Conservation (phyloP, 2,888 invertebrate genomes). For the Parnassius smintheus region DNA sequence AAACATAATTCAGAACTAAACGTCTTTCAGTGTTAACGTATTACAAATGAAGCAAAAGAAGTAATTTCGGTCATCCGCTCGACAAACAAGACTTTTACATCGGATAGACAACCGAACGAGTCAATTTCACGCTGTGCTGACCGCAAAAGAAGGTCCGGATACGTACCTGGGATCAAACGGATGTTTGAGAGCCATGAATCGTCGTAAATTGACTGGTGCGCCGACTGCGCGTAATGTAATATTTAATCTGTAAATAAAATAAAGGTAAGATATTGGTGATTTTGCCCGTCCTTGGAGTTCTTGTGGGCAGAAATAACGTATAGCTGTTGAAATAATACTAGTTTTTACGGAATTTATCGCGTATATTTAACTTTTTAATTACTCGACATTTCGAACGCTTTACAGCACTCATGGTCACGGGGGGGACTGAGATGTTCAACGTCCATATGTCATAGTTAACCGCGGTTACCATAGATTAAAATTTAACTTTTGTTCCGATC, state of each 20-base stretch:
- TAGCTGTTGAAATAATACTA: too few relatives aligned
- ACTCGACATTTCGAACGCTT: too few relatives aligned
- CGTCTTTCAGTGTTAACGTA: conserved; percentile 16
- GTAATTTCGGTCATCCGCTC: conserved; percentile 37
- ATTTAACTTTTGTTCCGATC: too few relatives aligned
- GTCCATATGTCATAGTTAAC: too few relatives aligned
- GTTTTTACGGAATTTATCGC: too few relatives aligned
- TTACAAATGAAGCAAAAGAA: conserved; percentile 30
- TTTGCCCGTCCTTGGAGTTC: neutral
- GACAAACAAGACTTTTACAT: conserved; percentile 53
- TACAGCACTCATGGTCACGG: too few relatives aligned
- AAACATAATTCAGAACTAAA: conserved; percentile 17
- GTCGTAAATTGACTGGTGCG: conserved; percentile 48
- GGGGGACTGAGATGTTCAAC: too few relatives aligned
- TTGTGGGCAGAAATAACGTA: neutral
- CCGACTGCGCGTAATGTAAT: conserved; percentile 22
- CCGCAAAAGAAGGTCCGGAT: conserved; percentile 50
- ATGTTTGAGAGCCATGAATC: conserved; percentile 41
- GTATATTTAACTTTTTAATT: too few relatives aligned
- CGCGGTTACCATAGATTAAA: too few relatives aligned
- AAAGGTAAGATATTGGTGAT: neutral
- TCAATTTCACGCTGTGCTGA: conserved; percentile 67
- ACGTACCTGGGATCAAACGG: conserved; percentile 49
- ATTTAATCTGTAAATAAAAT: conserved; percentile 3
- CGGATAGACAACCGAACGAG: conserved; percentile 59